Base-by-base conservation (phyloP, 2,797 vertebrate genomes). In the Clarias pachynema region DNA sequence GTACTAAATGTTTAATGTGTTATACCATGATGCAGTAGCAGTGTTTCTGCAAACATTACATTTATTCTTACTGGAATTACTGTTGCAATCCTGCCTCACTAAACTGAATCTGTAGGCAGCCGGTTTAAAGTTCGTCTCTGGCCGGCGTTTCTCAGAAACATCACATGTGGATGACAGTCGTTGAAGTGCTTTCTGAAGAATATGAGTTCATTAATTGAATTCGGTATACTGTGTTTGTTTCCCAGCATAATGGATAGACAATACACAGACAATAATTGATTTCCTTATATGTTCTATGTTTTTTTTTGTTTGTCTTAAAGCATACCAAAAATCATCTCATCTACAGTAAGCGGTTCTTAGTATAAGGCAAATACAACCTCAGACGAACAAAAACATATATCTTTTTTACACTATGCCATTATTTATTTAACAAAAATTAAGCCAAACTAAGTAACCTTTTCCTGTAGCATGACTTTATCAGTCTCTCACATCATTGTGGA, bases 1-100 rank as follows among this genome's bases (percentile, higher is more conserved):
- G 37, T 80, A 53, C 37, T 65, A 65, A 80, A 65, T 65, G 37
- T 80, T 65, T 65, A 80, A 80, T 80, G 56, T 49, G 37, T 65
- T 65, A 44, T 20, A 44, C 4, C 20, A 4, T 53, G n/a, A 49
- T 22, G 16, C 60, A 80, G 24, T 65, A 66, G 60, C n/a, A 15
- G 22, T 8, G 4, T 57, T 29, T 78, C 56, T 59, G 49, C 29
- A 59, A 77, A 77, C 56, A 59, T 10, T 34, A 59, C 53, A 34
- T 59, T 75, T 22, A 31, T 78, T 78, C 12, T 24, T 60, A 24
- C 56, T 12, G 1, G 44, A 53, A 74, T 10, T 26, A 57, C 73
- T 29, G 72, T 29, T 56, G 49, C 31, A 60, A 78, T 24, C 5
- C 5, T 24, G 57, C 5, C 22, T 37, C 12, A 24, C 31, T 78